Percentiles rank a stretch among this genome's conserved stretches.
Conservation (phyloP, 2,888 invertebrate species). For the Nebria salina region DNA sequence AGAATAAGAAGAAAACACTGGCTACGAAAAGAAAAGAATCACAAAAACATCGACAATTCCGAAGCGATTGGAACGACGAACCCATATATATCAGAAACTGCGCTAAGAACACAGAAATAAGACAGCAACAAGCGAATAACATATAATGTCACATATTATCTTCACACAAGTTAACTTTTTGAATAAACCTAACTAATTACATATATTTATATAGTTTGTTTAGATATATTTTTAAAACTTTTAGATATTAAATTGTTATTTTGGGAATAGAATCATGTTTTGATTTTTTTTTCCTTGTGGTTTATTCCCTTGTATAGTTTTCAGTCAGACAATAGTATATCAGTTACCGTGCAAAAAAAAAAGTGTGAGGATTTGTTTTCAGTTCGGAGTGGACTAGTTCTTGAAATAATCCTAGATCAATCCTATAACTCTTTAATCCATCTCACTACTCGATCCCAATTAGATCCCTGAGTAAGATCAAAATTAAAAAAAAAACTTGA, state of each 20-base stretch:
- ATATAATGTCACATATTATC: not conserved
- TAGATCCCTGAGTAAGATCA: too few relatives aligned
- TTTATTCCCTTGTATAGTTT: too few relatives aligned
- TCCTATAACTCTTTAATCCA: not conserved
- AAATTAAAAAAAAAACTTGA: too few relatives aligned
- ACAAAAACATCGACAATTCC: slow-evolving; percentile 22
- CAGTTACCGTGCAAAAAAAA: slow-evolving; percentile 13
- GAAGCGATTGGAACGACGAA: slow-evolving; percentile 12
- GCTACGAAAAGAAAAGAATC: slow-evolving; percentile 7
- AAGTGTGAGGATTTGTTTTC: not conserved
- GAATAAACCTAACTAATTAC: too few relatives aligned
- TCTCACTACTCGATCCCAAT: not conserved
- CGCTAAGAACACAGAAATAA: not conserved
- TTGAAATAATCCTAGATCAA: slow-evolving; percentile 6
- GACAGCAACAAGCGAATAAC: not conserved
- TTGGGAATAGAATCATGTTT: too few relatives aligned
- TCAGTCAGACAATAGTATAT: not conserved
- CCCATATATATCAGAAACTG: not conserved
- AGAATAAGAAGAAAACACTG: not conserved
- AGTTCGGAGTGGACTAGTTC: slow-evolving; percentile 13
- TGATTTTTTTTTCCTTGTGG: too few relatives aligned
- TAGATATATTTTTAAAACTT: too few relatives aligned
- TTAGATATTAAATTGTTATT: too few relatives aligned
- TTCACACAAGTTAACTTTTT: too few relatives aligned
- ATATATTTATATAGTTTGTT: too few relatives aligned